phyloP scores from a whole-genome alignment of 2,797 vertebrate genomes.

The Diglossa cyanea region DNA sequence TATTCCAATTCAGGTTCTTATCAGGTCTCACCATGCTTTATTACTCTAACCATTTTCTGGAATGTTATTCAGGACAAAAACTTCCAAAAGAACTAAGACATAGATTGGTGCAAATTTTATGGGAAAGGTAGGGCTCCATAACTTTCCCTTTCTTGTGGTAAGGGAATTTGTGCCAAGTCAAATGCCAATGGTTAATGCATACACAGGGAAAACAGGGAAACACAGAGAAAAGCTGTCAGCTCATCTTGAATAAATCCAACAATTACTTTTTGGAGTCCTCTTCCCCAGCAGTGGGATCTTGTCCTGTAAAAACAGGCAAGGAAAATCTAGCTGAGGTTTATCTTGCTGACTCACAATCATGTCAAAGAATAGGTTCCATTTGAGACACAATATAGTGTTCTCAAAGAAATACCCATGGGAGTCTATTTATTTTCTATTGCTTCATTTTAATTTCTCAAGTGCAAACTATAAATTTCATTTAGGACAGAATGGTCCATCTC shows the following conservation, averaged over 20 bases:
- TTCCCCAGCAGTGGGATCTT: background rate
- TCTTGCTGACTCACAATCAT: background rate
- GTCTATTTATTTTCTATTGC: background rate
- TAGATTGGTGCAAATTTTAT: background rate
- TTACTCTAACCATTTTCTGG: background rate
- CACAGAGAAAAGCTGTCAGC: background rate
- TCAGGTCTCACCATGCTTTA: background rate
- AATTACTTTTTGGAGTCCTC: background rate
- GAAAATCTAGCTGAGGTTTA: background rate
- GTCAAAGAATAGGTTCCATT: background rate
- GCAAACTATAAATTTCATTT: background rate
- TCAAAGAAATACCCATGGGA: background rate
- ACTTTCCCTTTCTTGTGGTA: background rate
- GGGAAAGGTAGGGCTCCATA: background rate
- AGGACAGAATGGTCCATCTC: background rate
- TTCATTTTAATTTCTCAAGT: background rate
- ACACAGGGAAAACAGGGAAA: background rate
- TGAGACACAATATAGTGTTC: background rate
- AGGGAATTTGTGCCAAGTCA: background rate
- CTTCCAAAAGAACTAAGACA: background rate
- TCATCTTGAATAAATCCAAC: background rate
- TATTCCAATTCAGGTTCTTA: background rate
- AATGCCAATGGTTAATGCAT: fast-evolving
- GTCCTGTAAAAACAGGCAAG: background rate
- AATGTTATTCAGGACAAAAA: background rate